Conservation (phyloP, 2,797 vertebrate genomes). For the Limnodromus scolopaceus region DNA sequence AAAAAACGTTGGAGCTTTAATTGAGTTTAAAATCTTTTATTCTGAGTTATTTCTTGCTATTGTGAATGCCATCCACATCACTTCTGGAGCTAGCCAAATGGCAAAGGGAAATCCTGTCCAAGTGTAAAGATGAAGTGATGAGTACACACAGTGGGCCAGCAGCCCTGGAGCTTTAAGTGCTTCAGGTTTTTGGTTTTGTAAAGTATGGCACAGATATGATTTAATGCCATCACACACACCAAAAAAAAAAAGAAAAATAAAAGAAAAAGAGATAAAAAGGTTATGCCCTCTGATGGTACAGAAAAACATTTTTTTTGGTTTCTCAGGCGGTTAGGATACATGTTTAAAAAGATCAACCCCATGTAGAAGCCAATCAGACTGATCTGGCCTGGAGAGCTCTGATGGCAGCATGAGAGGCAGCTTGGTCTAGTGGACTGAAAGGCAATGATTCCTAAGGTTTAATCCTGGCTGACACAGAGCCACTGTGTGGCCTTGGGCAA, state of each 20-base stretch:
- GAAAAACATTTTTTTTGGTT: not conserved
- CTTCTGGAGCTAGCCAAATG: not conserved
- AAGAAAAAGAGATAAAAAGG: not conserved
- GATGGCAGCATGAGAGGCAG: constrained; percentile 22
- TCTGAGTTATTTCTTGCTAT: not conserved
- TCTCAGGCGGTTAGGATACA: not conserved
- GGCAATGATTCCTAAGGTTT: constrained; percentile 38
- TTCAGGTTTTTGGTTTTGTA: not conserved
- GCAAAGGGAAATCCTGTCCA: not conserved
- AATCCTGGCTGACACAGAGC: constrained; percentile 60
- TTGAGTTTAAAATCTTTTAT: not conserved
- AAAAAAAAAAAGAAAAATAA: not conserved
- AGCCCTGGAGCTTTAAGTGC: not conserved
- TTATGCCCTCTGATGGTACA: not conserved
- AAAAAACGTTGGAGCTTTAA: not conserved
- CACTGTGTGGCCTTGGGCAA: constrained; percentile 31
- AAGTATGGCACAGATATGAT: not conserved
- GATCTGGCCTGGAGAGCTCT: constrained; percentile 28
- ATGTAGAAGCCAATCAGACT: not conserved
- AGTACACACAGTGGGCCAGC: not conserved
- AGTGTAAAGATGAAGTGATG: not conserved
- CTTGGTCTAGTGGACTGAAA: constrained; percentile 50
- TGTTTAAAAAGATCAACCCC: not conserved
- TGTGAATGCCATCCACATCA: not conserved
- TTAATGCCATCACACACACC: not conserved